phyloP scores from a whole-genome alignment of 2,797 vertebrate genomes.

The Halcyon badia region DNA sequence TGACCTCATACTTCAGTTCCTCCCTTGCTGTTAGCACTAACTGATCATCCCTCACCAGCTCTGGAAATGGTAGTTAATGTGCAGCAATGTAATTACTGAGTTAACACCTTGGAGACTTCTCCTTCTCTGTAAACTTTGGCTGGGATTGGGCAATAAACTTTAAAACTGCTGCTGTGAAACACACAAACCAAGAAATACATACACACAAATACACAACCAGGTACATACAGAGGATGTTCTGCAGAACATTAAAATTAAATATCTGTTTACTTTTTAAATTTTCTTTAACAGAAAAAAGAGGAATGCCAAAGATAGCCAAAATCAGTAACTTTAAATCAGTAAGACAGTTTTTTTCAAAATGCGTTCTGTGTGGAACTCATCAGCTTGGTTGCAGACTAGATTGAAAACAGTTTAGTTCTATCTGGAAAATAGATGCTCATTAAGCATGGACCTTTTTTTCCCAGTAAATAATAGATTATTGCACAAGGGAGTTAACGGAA shows the following conservation, averaged over 20 bases:
- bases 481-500: not conserved
- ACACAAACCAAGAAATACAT: not conserved
- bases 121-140: not conserved
- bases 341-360: not conserved
- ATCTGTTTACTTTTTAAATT: too few relatives aligned
- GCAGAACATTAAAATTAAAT: not conserved
- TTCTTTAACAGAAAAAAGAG: too few relatives aligned
- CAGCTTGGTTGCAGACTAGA: not conserved
- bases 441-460: not conserved
- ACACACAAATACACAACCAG: accelerated
- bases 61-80: not conserved
- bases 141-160: not conserved
- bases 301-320: not conserved
- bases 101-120: not conserved
- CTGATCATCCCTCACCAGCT: not conserved
- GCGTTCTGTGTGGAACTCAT: not conserved
- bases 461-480: not conserved
- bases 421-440: not conserved
- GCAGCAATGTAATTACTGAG: not conserved
- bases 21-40: not conserved
- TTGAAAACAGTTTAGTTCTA: not conserved
- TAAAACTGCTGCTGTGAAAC: not conserved
- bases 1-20: not conserved
- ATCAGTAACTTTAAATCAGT: not conserved
- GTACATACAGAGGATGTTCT: not conserved